Conservation (phyloP, 2,888 invertebrate genomes). For the Patella pellucida region DNA sequence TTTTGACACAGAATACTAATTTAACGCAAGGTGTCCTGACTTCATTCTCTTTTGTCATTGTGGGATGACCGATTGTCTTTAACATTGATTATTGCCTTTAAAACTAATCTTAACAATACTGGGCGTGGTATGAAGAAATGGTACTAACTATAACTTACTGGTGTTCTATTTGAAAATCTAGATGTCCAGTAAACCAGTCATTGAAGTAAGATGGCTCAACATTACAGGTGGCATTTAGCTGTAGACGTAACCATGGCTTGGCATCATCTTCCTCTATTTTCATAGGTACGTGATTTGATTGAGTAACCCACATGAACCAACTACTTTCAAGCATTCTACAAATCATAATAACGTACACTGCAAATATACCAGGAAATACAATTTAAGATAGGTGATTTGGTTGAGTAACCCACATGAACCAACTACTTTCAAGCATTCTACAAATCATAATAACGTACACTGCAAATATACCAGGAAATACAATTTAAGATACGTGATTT, state of each 20-base stretch:
- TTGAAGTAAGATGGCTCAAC: constrained; percentile 51
- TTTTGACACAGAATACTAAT: too few species aligned
- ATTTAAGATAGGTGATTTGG: constrained; percentile 50
- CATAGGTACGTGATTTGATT: constrained; percentile 61
- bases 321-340: constrained; percentile 30
- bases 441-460: not conserved
- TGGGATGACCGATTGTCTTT: too few species aligned
- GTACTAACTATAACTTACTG: constrained; percentile 46
- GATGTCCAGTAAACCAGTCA: constrained; percentile 65
- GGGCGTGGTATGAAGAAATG: too few species aligned
- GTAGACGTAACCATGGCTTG: constrained; percentile 42
- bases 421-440: constrained; percentile 36
- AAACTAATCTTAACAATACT: too few species aligned
- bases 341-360: not conserved
- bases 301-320: constrained; percentile 58
- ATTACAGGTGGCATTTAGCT: constrained; percentile 54
- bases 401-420: constrained; percentile 58
- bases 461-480: too few species aligned
- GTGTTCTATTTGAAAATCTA: constrained; percentile 64
- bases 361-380: too few species aligned
- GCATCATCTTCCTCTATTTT: constrained; percentile 45
- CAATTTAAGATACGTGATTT: constrained; percentile 47
- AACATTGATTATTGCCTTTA: too few species aligned
- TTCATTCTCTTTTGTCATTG: too few species aligned
- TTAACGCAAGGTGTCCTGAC: too few species aligned